Base-by-base conservation (phyloP, 1,140 invertebrate genomes). In the Tetraneura akinire region DNA sequence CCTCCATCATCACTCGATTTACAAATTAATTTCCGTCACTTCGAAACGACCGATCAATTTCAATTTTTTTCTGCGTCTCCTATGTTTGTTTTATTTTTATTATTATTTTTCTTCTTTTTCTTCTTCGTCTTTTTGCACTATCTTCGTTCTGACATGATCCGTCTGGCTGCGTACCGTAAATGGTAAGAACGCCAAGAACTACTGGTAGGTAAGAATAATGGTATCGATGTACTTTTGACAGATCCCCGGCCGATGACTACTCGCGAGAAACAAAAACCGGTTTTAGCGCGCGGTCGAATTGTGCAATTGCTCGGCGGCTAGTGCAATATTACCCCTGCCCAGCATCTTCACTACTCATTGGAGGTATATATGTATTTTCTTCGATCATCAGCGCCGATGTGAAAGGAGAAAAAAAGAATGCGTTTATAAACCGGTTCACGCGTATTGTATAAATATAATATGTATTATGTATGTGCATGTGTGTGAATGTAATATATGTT, bases 261-360 rank as follows among this genome's bases (percentile, higher is more conserved):
- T 18, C 26, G 18, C 16, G 55, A 60, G 55, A 60, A 26, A 53
- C 16, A 13, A 42, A 74, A 76, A 78, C 74, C 74, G 74, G 74
- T 78, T 78, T 21, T 45, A n/a, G 51, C 73, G 32, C 64, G n/a
- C 53, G 29, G 11, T 60, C 55, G 55, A 78, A 60, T 78, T 78
- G 55, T 78, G 53, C 53, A 78, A 60, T 62, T 47, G 74, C 55
- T 78, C 13, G 29, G 42, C 14, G 32, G n/a, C n/a, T 37, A 78
- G 74, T 78, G 74, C 74, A 78, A 78, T 78, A 78, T 78, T 78
- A 78, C 21, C 32, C 18, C 74, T 14, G 73, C 53, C n/a, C 26
- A 14, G 53, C 55, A 42, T 37, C 51, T n/a, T 14, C 60, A 70
- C 45, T 4, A 21, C 57, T 76, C 53, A 42, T 37, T 13, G n/a